phyloP scores from a whole-genome alignment of 2,113 vertebrate species.

The Helogale parvula region DNA sequence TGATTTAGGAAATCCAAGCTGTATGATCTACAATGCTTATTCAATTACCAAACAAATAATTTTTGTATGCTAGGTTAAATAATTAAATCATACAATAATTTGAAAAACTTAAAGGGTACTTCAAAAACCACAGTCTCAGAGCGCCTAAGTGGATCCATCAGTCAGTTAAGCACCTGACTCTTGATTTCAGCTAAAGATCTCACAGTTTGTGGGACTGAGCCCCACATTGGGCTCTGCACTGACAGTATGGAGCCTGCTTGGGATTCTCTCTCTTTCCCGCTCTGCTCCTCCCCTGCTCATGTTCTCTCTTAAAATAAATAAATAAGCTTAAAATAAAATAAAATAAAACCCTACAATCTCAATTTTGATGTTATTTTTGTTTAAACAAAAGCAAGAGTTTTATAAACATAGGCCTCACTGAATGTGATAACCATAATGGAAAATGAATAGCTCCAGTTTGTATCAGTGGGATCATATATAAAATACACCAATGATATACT shows the following conservation, averaged over 20 bases:
- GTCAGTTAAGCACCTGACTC: no score
- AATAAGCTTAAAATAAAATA: no score
- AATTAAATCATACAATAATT: neutral
- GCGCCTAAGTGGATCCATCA: no score
- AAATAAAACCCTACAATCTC: neutral
- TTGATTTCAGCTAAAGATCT: no score
- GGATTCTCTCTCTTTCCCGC: no score
- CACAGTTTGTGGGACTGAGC: no score
- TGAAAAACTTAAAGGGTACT: neutral
- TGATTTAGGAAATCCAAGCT: neutral
- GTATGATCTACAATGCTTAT: neutral
- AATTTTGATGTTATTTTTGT: neutral
- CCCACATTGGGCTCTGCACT: no score
- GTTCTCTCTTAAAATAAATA: no score
- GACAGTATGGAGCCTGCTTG: no score
- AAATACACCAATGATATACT: neutral
- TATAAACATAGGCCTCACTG: neutral
- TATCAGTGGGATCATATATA: neutral
- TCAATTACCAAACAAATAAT: conserved; percentile 7
- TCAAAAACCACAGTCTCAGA: neutral
- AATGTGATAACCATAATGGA: neutral
- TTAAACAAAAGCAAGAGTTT: conserved; percentile 19
- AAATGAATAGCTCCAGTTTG: neutral
- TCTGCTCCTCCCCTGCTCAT: no score
- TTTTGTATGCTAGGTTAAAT: neutral